These are phyloP conservation scores for Hippopotamyrus pictus DNA, from an alignment of 2,797 vertebrate species.

Conservation along the genomic window DNA sequence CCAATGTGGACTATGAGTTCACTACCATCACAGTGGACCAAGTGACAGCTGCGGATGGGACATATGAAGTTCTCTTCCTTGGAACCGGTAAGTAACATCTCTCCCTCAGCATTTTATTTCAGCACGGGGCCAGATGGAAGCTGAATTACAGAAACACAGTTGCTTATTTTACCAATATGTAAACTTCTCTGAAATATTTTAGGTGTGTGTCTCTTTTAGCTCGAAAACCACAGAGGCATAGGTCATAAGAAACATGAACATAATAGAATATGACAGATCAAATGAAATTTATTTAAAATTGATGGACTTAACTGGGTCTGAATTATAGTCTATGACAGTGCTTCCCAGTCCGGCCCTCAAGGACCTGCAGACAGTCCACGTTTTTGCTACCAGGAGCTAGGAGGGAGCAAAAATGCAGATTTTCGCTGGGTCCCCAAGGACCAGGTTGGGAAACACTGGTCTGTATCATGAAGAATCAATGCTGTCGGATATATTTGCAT, in stretches of 20 bases:
- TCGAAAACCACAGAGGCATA: background rate
- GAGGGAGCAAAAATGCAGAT: background rate
- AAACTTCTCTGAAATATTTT: background rate
- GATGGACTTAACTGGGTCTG: background rate
- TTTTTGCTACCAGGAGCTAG: background rate
- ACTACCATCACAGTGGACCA: conserved; percentile 96
- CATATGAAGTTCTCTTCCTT: conserved; percentile 97
- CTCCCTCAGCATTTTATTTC: background rate
- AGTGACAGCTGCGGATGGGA: conserved; percentile 92
- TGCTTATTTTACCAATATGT: background rate
- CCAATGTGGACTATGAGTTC: conserved; percentile 90
- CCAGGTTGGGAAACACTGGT: background rate
- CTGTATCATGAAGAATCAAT: background rate
- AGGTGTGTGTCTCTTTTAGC: background rate
- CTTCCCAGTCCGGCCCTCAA: background rate
- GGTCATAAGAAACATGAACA: background rate
- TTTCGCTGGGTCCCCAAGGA: background rate
- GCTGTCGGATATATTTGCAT: background rate
- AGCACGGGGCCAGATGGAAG: background rate
- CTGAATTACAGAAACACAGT: background rate
- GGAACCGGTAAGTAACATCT: conserved; percentile 77
- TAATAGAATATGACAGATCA: background rate
- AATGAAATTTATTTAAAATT: background rate
- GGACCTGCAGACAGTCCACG: background rate
- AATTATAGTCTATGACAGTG: background rate